Evolutionary conservation across 1,140 invertebrate species (phyloP).

Genomic region (Rhizoglyphus robini): DNA sequence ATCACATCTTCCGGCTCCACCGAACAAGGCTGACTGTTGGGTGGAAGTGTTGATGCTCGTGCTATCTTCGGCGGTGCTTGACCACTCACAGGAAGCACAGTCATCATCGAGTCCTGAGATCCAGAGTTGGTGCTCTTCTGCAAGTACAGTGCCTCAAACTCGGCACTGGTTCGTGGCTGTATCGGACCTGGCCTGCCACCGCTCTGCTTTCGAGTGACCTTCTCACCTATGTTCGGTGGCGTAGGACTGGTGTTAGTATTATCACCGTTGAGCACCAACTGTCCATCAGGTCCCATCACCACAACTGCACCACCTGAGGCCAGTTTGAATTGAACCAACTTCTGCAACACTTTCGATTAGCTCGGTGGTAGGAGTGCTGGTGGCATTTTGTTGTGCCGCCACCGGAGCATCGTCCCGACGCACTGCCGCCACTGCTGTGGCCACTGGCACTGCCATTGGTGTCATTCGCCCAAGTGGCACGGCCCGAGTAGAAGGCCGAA

Average conservation of each 20-base stretch:
- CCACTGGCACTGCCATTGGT: neutral
- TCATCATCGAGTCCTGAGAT: neutral
- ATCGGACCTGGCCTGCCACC: neutral
- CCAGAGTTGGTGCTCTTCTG: no score
- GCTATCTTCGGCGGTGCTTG: neutral
- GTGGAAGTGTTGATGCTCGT: neutral
- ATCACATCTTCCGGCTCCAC: neutral
- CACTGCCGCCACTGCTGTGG: neutral
- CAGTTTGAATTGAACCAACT: neutral
- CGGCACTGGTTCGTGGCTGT: constrained; percentile 7
- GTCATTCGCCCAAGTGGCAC: neutral
- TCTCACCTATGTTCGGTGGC: neutral
- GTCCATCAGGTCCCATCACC: neutral
- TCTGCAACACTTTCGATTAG: neutral
- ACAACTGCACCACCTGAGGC: neutral
- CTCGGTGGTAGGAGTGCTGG: neutral
- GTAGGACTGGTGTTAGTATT: neutral
- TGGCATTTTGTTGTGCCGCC: neutral
- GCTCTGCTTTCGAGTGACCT: neutral
- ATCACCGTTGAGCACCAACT: neutral
- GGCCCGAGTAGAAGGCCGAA: constrained; percentile 7
- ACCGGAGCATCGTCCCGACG: neutral
- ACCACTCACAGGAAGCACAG: neutral
- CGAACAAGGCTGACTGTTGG: neutral
- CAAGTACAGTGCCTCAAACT: constrained; percentile 8